Percentiles rank a stretch among this genome's conserved stretches.
These are phyloP conservation scores for Polypedilum pembai DNA, from an alignment of 1,140 invertebrate genomes.

Conservation along the genomic window DNA sequence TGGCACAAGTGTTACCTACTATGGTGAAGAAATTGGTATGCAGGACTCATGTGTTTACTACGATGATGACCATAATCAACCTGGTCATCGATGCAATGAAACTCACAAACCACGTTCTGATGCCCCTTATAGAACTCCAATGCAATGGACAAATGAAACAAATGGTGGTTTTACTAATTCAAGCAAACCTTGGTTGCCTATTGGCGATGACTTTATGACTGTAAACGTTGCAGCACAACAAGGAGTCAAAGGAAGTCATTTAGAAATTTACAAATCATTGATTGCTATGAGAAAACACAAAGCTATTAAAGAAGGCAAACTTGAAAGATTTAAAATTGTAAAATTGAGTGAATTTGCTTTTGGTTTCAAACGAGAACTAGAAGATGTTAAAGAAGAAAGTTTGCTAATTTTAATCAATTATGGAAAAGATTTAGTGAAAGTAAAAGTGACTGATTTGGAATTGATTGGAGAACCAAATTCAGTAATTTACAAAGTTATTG, in stretches of 20 bases:
- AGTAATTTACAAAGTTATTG: background rate
- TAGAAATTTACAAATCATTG: constrained; percentile 36
- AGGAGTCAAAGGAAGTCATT: constrained; percentile 32
- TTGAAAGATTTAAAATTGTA: background rate
- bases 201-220: constrained; percentile 47
- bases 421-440: background rate
- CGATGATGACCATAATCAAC: constrained; percentile 42
- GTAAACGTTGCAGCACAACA: constrained; percentile 42
- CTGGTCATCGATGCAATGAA: constrained; percentile 37
- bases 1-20: constrained; percentile 60
- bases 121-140: constrained; percentile 59
- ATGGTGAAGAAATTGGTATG: constrained; percentile 71
- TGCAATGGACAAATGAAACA: constrained; percentile 57
- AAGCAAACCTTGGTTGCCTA: constrained; percentile 51
- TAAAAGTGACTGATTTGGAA: background rate
- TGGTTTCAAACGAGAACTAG: background rate
- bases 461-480: background rate
- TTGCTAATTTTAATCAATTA: background rate
- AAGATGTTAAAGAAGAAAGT: background rate
- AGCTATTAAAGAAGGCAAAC: background rate
- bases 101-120: constrained; percentile 45
- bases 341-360: background rate
- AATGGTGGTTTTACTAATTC: constrained; percentile 54
- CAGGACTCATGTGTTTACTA: constrained; percentile 51
- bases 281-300: constrained; percentile 31